phyloP scores from a whole-genome alignment of 2,113 vertebrate species.

The Tauraco erythrolophus region DNA sequence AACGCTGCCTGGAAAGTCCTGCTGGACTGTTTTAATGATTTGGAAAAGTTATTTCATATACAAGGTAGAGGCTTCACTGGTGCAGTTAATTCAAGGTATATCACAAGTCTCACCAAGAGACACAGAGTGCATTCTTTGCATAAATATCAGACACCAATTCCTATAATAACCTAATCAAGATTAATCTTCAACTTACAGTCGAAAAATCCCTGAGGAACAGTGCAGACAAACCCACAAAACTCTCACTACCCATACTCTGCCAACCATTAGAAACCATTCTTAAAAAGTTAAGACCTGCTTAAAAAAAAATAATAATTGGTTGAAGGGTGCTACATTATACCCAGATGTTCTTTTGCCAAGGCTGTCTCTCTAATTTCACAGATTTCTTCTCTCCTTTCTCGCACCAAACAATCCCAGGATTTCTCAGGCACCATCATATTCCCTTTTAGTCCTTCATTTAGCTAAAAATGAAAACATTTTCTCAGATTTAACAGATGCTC shows the following conservation, averaged over 20 bases:
- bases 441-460: background rate
- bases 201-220: background rate
- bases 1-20: background rate
- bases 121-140: background rate
- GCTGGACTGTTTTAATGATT: background rate
- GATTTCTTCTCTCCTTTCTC: background rate
- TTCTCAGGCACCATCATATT: background rate
- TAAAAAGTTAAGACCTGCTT: background rate
- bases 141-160: background rate
- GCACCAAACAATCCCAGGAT: background rate
- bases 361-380: background rate
- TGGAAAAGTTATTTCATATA: background rate
- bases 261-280: background rate
- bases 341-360: background rate
- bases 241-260: background rate
- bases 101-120: background rate
- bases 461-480: background rate
- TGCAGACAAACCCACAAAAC: background rate
- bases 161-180: background rate
- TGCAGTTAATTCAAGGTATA: background rate
- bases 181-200: background rate
- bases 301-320: background rate
- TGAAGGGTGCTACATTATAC: background rate
- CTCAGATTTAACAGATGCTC: background rate
- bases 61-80: background rate